Percentiles rank a stretch among this genome's conserved stretches.
Conservation (phyloP, 2,797 vertebrate genomes). For the Okamejei kenojei region DNA sequence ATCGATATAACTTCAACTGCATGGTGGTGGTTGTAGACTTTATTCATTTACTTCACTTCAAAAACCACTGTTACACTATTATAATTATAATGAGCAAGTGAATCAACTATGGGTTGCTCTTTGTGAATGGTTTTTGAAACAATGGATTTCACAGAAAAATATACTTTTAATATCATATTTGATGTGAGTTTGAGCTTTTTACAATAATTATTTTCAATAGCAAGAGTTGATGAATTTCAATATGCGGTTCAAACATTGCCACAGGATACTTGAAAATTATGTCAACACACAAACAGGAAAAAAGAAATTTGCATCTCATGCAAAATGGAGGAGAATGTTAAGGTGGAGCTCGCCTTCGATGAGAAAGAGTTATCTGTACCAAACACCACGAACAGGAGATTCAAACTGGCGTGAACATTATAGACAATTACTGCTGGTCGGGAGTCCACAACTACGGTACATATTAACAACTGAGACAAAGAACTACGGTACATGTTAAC, state of each 20-base stretch:
- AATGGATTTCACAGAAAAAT: background rate
- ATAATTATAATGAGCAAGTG: background rate
- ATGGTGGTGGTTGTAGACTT: background rate
- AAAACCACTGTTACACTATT: background rate
- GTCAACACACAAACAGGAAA: rapidly evolving
- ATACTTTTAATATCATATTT: background rate
- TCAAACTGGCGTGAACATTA: too few relatives aligned
- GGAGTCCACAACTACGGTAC: too few relatives aligned
- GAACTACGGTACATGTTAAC: too few relatives aligned
- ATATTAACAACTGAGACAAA: background rate
- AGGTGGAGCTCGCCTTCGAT: background rate
- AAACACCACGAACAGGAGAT: background rate
- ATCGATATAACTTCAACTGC: background rate
- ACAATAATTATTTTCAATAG: background rate
- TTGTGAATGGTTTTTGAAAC: background rate
- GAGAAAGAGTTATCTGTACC: background rate
- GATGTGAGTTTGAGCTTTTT: background rate
- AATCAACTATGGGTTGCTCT: background rate
- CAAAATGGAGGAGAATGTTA: background rate
- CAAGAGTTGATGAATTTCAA: background rate
- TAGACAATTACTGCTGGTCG: too few relatives aligned
- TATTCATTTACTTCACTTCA: background rate
- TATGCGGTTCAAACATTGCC: background rate
- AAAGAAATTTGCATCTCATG: background rate
- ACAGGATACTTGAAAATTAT: background rate